phyloP scores from a whole-genome alignment of 2,113 vertebrate genomes.

The Nothoprocta pentlandii region DNA sequence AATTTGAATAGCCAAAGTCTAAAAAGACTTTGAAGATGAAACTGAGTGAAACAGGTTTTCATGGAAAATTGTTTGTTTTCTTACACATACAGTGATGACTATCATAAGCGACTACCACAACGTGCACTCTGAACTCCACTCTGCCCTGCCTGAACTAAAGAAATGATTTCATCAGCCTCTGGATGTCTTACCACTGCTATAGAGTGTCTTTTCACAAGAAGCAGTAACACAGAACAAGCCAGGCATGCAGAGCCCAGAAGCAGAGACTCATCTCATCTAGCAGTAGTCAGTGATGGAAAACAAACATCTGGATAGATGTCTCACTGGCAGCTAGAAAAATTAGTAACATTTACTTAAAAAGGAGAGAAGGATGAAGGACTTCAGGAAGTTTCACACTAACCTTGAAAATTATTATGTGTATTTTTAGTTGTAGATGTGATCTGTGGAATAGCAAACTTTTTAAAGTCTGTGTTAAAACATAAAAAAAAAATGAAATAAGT shows the following conservation, averaged over 20 bases:
- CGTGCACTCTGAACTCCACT: background rate
- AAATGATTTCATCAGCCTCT: background rate
- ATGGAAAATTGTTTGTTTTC: background rate
- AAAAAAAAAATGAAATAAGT: background rate
- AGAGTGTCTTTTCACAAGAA: background rate
- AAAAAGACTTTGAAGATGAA: background rate
- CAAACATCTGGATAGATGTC: background rate
- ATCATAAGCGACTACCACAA: background rate
- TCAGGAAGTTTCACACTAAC: background rate
- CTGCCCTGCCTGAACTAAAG: background rate
- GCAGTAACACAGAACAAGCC: background rate
- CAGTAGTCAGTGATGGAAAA: background rate
- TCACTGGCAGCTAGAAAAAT: background rate
- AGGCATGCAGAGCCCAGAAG: background rate
- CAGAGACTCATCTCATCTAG: background rate
- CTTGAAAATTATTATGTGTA: too few species aligned
- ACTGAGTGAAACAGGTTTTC: background rate
- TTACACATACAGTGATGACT: background rate
- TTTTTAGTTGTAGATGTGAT: too few species aligned
- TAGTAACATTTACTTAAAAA: background rate
- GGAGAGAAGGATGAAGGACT: background rate
- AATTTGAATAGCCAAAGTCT: background rate
- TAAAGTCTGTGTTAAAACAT: background rate
- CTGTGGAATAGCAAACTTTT: background rate
- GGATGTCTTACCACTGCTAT: rapidly evolving